Conservation (phyloP, 2,113 vertebrate species). For the Rutilus rutilus region DNA sequence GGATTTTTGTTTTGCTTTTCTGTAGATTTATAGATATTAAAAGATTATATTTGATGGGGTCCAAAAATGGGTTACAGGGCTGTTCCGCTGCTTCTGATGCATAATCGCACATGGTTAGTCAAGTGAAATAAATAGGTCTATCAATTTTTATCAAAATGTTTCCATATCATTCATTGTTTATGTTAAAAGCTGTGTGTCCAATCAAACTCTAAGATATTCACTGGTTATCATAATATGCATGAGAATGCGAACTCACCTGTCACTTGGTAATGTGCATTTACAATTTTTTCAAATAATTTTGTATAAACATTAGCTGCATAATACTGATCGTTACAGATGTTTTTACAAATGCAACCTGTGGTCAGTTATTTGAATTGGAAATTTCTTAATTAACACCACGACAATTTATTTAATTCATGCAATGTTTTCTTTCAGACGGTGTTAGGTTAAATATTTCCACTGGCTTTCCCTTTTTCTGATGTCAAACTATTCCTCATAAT, state of each 20-base stretch:
- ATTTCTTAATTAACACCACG: not conserved
- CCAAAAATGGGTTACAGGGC: not conserved
- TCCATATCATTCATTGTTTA: not conserved
- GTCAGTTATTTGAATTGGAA: not conserved
- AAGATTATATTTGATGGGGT: not conserved
- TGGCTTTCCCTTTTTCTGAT: not conserved
- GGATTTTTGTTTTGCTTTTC: not conserved
- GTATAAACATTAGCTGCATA: too few relatives aligned
- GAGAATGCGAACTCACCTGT: not conserved
- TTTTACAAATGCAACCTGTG: too few relatives aligned
- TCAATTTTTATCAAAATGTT: not conserved
- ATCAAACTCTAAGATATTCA: not conserved
- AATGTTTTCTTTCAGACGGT: not conserved
- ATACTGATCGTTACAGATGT: too few relatives aligned
- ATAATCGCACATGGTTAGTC: not conserved
- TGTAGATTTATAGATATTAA: not conserved
- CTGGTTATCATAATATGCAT: too few relatives aligned
- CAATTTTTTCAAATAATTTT: too few relatives aligned
- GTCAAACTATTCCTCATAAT: conserved; percentile 10
- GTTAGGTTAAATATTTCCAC: not conserved
- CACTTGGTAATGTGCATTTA: not conserved
- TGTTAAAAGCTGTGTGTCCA: not conserved
- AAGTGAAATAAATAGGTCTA: not conserved
- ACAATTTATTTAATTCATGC: not conserved
- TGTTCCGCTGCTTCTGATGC: not conserved